These are phyloP conservation scores for Novumbra hubbsi DNA, from an alignment of 2,797 vertebrate genomes.

Conservation along the genomic window DNA sequence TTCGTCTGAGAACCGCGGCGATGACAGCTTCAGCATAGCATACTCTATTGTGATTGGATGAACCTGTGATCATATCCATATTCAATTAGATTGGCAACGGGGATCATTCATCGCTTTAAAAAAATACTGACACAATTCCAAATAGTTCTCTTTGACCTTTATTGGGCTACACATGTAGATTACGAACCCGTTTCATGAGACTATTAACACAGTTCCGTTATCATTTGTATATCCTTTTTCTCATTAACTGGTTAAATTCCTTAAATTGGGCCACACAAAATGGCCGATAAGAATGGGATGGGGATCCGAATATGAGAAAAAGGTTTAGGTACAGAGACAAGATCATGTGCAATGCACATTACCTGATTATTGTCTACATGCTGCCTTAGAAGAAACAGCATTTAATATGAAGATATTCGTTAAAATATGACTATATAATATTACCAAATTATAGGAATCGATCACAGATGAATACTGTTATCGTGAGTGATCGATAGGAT, in stretches of 20 bases:
- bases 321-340: conserved; percentile 7
- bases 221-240: conserved; percentile 22
- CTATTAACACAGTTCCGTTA: background rate
- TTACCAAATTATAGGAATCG: conserved; percentile 10
- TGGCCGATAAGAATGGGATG: conserved; percentile 40
- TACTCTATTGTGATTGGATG: conserved; percentile 9
- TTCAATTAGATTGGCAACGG: conserved; percentile 2
- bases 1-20: background rate
- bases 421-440: background rate
- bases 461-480: background rate
- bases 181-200: background rate
- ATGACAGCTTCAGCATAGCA: background rate
- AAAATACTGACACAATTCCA: background rate
- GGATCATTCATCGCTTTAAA: background rate
- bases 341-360: conserved; percentile 1
- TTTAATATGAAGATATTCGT: background rate
- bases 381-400: conserved; percentile 1
- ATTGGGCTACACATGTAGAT: background rate
- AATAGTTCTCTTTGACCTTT: background rate
- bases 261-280: conserved; percentile 48
- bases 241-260: conserved; percentile 23
- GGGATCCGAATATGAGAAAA: conserved; percentile 10
- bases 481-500: conserved; percentile 5
- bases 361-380: conserved; percentile 2
- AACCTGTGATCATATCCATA: conserved; percentile 4